Conservation (phyloP, 2,888 invertebrate species). For the Anodontia alba region DNA sequence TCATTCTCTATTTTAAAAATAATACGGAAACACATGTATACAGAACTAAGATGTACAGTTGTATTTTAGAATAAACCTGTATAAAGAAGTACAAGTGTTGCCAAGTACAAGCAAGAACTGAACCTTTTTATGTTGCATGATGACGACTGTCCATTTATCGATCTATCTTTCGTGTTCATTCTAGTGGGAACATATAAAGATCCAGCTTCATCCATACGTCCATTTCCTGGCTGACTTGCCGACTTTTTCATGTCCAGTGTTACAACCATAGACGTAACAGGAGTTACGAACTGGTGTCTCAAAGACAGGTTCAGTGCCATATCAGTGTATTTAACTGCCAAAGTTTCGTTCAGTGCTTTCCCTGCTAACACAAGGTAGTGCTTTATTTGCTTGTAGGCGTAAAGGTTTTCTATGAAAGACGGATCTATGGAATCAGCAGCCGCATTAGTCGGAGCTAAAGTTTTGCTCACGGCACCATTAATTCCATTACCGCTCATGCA, state of each 20-base stretch:
- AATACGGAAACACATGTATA: no score
- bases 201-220: not conserved
- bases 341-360: not conserved
- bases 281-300: constrained; percentile 8
- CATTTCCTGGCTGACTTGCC: not conserved
- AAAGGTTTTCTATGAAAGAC: not conserved
- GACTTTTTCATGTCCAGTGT: not conserved
- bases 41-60: no score
- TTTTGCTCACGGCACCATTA: not conserved
- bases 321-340: not conserved
- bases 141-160: no score
- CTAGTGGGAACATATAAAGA: no score
- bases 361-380: not conserved
- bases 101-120: no score
- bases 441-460: not conserved
- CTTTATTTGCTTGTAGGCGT: not conserved
- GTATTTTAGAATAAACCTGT: no score
- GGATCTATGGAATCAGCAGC: not conserved
- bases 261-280: constrained; percentile 19
- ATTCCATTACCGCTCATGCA: not conserved
- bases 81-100: no score
- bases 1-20: no score
- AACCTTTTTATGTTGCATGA: no score
- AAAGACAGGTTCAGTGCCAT: constrained; percentile 9
- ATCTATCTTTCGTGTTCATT: no score